phyloP scores from a whole-genome alignment of 2,888 invertebrate genomes.

The Drosophila kanekoi region DNA sequence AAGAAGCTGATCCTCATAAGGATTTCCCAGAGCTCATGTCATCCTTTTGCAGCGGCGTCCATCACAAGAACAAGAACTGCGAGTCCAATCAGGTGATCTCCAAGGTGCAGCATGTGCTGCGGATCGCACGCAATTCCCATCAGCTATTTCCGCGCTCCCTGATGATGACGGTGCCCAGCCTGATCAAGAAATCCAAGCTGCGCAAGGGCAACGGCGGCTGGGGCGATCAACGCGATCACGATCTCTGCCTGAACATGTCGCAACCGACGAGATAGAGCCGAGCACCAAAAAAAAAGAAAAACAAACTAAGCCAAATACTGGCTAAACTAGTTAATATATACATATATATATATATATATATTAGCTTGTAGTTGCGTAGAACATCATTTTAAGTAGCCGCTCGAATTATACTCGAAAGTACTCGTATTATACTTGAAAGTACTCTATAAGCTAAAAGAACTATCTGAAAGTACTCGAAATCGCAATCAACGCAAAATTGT shows the following conservation, averaged over 20 bases:
- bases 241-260: slow-evolving; percentile 92
- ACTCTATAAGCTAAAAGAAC: slow-evolving; percentile 22
- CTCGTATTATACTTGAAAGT: background rate
- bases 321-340: slow-evolving; percentile 24
- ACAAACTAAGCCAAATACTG: slow-evolving; percentile 23
- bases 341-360: background rate
- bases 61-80: slow-evolving; percentile 97
- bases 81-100: slow-evolving; percentile 93
- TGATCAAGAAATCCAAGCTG: slow-evolving; percentile 90
- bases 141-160: slow-evolving; percentile 91
- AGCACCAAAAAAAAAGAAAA: slow-evolving; percentile 28
- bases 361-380: slow-evolving; percentile 43
- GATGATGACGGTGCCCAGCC: slow-evolving; percentile 88
- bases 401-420: slow-evolving; percentile 1
- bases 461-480: slow-evolving; percentile 31
- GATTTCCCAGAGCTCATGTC: background rate
- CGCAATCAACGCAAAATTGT: slow-evolving; percentile 60
- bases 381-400: slow-evolving; percentile 36
- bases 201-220: slow-evolving; percentile 98
- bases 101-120: slow-evolving; percentile 92
- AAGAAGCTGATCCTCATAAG: background rate
- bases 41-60: slow-evolving; percentile 91
- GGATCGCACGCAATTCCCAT: slow-evolving; percentile 87
- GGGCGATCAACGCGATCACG: slow-evolving; percentile 95
- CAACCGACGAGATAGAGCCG: slow-evolving; percentile 76